Conservation (phyloP, 2,113 vertebrate genomes). For the Alligator mississippiensis region DNA sequence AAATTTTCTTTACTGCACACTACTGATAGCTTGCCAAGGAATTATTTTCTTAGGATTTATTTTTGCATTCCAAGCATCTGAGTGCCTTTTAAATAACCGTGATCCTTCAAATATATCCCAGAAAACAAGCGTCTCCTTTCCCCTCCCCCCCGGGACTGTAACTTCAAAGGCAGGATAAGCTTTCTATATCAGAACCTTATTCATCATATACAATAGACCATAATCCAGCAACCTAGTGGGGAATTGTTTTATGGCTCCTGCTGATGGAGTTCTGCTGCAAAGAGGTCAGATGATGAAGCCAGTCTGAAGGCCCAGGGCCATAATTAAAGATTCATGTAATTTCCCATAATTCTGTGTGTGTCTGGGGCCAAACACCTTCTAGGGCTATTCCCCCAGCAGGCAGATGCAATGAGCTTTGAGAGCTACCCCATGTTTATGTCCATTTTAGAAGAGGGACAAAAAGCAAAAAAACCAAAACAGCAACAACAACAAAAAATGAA, state of each 20-base stretch:
- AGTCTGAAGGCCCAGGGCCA: not conserved
- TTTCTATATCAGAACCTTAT: not conserved
- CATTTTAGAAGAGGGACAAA: not conserved
- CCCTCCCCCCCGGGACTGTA: not conserved
- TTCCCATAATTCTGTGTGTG: not conserved
- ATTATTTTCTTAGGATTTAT: not conserved
- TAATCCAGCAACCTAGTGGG: too few relatives aligned
- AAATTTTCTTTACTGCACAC: too few relatives aligned
- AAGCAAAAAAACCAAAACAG: too few relatives aligned
- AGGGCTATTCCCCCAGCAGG: not conserved
- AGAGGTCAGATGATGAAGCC: not conserved
- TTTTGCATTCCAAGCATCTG: not conserved
- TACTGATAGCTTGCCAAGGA: not conserved
- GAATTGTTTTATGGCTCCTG: not conserved
- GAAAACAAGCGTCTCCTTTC: not conserved
- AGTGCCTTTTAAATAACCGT: not conserved
- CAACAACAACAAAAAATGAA: not conserved
- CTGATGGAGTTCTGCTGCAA: not conserved
- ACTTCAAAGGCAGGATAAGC: not conserved
- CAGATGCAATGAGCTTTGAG: not conserved
- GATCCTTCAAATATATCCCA: not conserved
- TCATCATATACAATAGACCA: not conserved
- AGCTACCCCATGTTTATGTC: not conserved
- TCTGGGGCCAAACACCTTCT: not conserved
- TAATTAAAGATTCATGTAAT: not conserved